Conservation (phyloP, 2,113 vertebrate species). For the Eurypyga helias region DNA sequence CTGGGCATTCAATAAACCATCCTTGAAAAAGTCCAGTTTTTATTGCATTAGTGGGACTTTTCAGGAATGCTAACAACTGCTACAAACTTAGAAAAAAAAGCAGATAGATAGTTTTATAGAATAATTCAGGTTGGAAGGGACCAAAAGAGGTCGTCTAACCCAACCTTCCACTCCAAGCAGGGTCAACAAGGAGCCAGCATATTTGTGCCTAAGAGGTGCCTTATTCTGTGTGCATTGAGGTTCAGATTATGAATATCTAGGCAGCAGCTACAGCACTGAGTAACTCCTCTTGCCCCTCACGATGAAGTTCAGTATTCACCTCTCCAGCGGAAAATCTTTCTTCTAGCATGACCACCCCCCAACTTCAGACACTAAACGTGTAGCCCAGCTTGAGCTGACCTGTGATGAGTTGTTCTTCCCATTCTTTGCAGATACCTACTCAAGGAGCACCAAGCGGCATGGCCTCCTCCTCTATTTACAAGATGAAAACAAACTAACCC, state of each 20-base stretch:
- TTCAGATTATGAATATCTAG: neutral
- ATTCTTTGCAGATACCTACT: neutral
- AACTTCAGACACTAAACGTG: neutral
- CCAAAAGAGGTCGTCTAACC: neutral
- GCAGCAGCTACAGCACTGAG: neutral
- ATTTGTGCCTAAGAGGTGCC: neutral
- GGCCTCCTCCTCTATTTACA: neutral
- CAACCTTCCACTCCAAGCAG: neutral
- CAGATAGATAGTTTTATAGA: neutral
- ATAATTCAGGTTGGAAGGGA: neutral
- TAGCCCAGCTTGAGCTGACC: neutral
- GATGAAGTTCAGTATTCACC: neutral
- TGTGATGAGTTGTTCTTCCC: neutral
- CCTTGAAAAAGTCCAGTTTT: neutral
- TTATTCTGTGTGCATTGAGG: neutral
- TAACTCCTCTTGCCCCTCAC: neutral
- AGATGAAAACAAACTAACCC: neutral
- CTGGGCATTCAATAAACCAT: neutral
- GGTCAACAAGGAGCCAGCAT: neutral
- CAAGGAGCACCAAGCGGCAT: neutral
- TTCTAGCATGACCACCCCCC: neutral
- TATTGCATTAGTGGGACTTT: neutral
- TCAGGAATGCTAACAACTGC: neutral
- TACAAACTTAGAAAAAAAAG: neutral
- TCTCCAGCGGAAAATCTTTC: neutral